These are phyloP conservation scores for Nothoprocta perdicaria DNA, from an alignment of 2,113 vertebrate species.

Conservation along the genomic window DNA sequence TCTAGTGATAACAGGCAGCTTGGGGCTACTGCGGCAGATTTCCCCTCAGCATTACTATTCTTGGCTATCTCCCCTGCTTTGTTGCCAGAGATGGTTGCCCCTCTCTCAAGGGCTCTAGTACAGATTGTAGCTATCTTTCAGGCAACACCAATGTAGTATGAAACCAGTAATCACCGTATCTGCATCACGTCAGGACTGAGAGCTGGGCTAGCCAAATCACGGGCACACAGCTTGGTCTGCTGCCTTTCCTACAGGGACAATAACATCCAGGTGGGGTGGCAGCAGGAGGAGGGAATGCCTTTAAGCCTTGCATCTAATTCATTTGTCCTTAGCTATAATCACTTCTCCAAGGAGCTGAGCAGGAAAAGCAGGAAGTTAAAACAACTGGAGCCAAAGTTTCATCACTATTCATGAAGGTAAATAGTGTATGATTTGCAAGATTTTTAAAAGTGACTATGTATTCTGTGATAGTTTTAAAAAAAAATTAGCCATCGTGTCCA, in stretches of 20 bases:
- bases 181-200: neutral
- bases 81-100: neutral
- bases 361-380: constrained; percentile 33
- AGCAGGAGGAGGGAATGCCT: neutral
- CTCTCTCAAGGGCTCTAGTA: neutral
- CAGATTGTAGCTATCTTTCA: fast-evolving
- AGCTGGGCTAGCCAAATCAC: neutral
- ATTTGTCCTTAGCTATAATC: neutral
- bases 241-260: neutral
- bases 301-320: neutral
- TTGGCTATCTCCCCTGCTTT: neutral
- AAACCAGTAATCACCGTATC: neutral
- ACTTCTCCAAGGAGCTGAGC: neutral
- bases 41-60: neutral
- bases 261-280: neutral
- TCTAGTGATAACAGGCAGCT: neutral
- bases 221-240: neutral
- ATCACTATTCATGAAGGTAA: neutral
- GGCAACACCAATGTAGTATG: neutral
- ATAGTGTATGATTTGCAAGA: neutral
- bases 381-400: constrained; percentile 22
- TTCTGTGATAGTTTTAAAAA: neutral
- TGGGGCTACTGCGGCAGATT: neutral
- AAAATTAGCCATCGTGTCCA: neutral
- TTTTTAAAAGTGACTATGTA: neutral